Evolutionary conservation across 1,140 invertebrate genomes (phyloP), one percentile per base, ranked within the genome.

Genomic region (Conus ventricosus): DNA sequence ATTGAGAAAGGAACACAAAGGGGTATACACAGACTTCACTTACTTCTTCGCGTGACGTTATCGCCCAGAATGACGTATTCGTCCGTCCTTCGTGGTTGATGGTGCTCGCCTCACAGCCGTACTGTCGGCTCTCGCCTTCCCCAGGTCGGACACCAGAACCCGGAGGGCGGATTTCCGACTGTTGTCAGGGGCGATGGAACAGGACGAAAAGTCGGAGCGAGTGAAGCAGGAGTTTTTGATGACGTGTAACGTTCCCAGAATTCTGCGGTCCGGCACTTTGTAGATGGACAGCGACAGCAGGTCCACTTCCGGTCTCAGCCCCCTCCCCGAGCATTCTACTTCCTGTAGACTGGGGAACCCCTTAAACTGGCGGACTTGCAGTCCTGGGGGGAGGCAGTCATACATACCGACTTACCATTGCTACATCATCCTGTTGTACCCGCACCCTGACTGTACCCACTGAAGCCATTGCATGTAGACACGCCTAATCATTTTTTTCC

Each of bases 141-240:
- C 85, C 63, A 86, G 27, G 25, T 86, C 71, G 25, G 85, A 75
- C 7, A 86, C 85, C 15, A 86, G 71, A n/a, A 86, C 71, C 20
- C 71, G 39, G 4, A 86, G 39, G 23, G 25, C 71, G 7, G 85
- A 75, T 25, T 54, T 86, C 5, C 55, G 85, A 17, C 57, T 86
- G 53, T 75, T 23, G n/a, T 25, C 39, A 23, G 13, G 20, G 53
- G 75, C 51, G 20, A 86, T 86, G 85, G 20, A n/a, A 54, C 85
- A 86, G 27, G 85, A 86, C 11, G 85, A 86, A 76, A 76, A 86
- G 15, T 76, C 85, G 39, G 23, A 5, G 51, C 20, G 39, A 6
- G 85, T 86, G 54, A 75, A 27, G 23, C 85, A 86, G 15, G 25
- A 27, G 51, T 75, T 86, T 8, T 60, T 86, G 10, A 86, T 86